These are phyloP conservation scores for Galendromus occidentalis DNA, from an alignment of 1,140 invertebrate species.

Conservation along the genomic window DNA sequence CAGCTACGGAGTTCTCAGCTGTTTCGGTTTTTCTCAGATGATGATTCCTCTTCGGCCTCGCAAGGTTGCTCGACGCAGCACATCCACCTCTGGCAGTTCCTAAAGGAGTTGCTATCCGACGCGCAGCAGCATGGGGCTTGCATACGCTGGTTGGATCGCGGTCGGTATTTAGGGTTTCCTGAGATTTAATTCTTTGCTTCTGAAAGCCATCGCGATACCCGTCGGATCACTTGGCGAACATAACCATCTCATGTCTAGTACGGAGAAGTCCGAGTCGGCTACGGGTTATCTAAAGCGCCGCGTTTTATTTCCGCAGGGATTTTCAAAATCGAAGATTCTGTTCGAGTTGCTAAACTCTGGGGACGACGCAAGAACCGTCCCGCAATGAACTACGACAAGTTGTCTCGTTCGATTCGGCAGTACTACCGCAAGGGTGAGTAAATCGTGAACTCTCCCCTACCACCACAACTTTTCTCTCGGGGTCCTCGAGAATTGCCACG, in stretches of 20 bases:
- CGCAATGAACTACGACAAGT: constrained; percentile 99
- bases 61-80: constrained; percentile 33
- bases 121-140: constrained; percentile 68
- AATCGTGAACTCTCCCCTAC: too few species aligned
- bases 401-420: constrained; percentile 88
- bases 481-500: background rate
- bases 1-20: too few species aligned
- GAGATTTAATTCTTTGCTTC: too few species aligned
- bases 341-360: constrained; percentile 83
- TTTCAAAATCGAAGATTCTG: constrained; percentile 98
- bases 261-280: too few species aligned
- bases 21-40: background rate
- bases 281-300: too few species aligned
- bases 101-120: constrained; percentile 77
- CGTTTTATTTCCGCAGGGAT: constrained; percentile 38
- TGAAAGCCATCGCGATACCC: too few species aligned
- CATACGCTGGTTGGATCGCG: constrained; percentile 86
- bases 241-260: too few species aligned
- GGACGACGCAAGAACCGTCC: constrained; percentile 90
- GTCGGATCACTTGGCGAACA: too few species aligned
- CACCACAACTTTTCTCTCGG: too few species aligned
- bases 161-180: constrained; percentile 40
- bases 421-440: constrained; percentile 81
- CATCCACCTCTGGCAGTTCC: constrained; percentile 98
- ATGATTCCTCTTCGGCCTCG: background rate